A percentile compares a stretch with the other conserved stretches of the same genome.
phyloP scores from a whole-genome alignment of 2,113 vertebrate species.

The Brachypodius melanocephalos region DNA sequence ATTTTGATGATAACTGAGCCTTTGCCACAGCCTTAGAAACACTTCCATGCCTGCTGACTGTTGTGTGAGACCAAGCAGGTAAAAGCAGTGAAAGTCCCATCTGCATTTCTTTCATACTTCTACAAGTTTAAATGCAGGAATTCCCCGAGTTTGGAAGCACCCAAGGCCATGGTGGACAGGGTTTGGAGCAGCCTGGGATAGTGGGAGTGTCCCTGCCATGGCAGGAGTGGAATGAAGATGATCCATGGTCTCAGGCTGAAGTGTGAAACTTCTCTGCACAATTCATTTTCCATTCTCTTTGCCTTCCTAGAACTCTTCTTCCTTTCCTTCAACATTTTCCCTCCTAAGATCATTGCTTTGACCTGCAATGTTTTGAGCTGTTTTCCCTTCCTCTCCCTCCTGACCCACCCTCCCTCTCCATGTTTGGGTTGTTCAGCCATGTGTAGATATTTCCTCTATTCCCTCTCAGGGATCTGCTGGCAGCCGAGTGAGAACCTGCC shows the following conservation, averaged over 20 bases:
- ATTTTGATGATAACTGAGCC: not conserved
- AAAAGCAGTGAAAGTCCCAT: not conserved
- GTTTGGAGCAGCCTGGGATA: not conserved
- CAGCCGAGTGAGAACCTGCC: not conserved
- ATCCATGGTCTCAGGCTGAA: not conserved
- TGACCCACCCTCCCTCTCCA: not conserved
- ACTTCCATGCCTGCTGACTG: not conserved
- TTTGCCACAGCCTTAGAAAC: not conserved
- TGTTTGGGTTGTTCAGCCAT: not conserved
- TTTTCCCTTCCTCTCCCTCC: not conserved
- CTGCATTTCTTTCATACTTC: not conserved
- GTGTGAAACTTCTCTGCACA: not conserved
- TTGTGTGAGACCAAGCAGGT: not conserved
- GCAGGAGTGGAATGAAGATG: not conserved
- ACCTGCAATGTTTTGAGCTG: not conserved
- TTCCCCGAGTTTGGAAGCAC: not conserved
- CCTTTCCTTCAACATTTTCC: not conserved
- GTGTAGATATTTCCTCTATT: not conserved
- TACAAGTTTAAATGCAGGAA: not conserved
- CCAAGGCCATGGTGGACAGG: fast-evolving
- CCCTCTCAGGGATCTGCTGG: not conserved
- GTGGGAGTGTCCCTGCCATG: not conserved
- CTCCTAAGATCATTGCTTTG: not conserved
- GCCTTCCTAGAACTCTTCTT: not conserved
- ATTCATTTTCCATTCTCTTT: not conserved